Percentiles rank a stretch among this genome's conserved stretches.
phyloP scores from a whole-genome alignment of 2,797 vertebrate genomes.

The Aselliscus stoliczkanus region DNA sequence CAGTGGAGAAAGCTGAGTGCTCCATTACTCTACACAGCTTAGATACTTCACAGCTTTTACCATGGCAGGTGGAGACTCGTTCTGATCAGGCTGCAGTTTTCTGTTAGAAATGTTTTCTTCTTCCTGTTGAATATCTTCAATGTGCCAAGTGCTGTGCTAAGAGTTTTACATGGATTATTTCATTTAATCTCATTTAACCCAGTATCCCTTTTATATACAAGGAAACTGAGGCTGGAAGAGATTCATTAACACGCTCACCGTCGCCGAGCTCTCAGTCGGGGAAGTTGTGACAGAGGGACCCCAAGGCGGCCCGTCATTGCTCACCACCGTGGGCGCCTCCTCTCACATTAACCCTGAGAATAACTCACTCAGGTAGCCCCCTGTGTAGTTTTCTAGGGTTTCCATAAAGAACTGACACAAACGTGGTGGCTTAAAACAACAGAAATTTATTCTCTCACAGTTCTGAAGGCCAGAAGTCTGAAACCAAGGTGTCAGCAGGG shows the following conservation, averaged over 20 bases:
- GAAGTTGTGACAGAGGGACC: not conserved
- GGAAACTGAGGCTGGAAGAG: not conserved
- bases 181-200: not conserved
- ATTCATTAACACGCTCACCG: rapidly evolving
- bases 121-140: not conserved
- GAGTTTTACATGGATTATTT: not conserved
- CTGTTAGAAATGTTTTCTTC: not conserved
- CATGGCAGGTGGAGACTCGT: not conserved
- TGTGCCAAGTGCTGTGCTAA: not conserved
- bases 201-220: not conserved
- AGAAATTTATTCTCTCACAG: not conserved
- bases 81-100: not conserved
- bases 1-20: not conserved
- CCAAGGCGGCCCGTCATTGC: rapidly evolving
- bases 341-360: not conserved
- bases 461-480: not conserved
- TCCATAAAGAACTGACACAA: not conserved
- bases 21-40: not conserved
- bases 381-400: not conserved
- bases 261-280: not conserved
- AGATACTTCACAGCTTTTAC: not conserved
- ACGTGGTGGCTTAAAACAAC: not conserved
- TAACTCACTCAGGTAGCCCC: too few species aligned
- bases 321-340: not conserved
- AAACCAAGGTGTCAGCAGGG: not conserved